Evolutionary conservation across 2,888 invertebrate genomes (phyloP).

Genomic region (Rapana venosa): DNA sequence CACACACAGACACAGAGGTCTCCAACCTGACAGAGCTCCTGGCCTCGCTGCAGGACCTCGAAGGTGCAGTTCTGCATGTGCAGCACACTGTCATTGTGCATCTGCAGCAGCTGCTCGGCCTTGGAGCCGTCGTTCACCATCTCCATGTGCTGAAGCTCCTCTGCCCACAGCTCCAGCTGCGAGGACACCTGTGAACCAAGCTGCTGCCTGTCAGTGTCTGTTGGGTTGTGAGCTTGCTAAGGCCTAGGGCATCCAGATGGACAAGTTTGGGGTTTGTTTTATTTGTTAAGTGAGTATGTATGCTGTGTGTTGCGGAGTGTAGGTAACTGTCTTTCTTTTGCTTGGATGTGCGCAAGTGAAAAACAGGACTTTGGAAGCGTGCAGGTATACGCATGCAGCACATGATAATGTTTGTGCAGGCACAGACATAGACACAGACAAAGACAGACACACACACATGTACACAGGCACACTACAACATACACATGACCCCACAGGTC

Average conservation of each 20-base stretch:
- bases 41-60: constrained; percentile 95
- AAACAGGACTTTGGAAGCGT: too few relatives aligned
- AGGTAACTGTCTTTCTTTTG: too few relatives aligned
- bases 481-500: not conserved
- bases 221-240: too few relatives aligned
- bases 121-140: constrained; percentile 87
- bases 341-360: too few relatives aligned
- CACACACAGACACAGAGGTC: not conserved
- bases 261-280: too few relatives aligned
- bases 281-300: too few relatives aligned
- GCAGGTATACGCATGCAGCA: too few relatives aligned
- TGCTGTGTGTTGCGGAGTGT: too few relatives aligned
- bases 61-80: constrained; percentile 93
- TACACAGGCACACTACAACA: not conserved
- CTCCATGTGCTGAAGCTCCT: constrained; percentile 93
- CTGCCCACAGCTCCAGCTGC: constrained; percentile 96
- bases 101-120: constrained; percentile 91
- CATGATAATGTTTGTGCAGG: too few relatives aligned
- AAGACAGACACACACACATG: not conserved
- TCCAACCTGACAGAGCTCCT: constrained; percentile 90
- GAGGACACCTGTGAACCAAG: constrained; percentile 72
- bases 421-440: not conserved
- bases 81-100: constrained; percentile 95
- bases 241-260: too few relatives aligned
- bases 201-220: too few relatives aligned